Percentiles rank a stretch among this genome's conserved stretches.
Evolutionary conservation across 2,113 vertebrate species (phyloP).

Genomic region (Jaculus jaculus): DNA sequence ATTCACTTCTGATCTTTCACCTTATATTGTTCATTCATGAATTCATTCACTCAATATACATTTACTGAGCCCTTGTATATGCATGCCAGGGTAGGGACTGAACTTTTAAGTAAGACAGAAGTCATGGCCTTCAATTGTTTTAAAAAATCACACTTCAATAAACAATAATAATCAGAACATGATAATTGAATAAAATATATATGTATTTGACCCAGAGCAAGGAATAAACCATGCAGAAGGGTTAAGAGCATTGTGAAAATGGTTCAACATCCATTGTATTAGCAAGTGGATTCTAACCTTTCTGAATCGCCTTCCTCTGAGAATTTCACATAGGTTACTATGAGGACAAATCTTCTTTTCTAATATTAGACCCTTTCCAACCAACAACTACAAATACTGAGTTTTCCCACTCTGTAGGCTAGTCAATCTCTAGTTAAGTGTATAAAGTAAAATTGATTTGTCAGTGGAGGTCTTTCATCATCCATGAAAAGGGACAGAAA

Average conservation of each 20-base stretch:
- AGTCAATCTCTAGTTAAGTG: constrained; percentile 14
- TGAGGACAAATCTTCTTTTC: background rate
- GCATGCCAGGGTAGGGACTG: background rate
- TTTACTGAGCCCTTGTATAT: background rate
- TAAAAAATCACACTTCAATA: constrained; percentile 13
- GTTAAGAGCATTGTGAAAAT: background rate
- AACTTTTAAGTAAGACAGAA: background rate
- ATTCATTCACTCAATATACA: background rate
- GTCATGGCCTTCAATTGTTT: background rate
- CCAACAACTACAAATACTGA: background rate
- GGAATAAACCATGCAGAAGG: background rate
- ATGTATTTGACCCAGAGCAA: background rate
- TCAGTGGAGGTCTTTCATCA: constrained; percentile 10
- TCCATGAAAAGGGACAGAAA: background rate
- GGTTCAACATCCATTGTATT: background rate
- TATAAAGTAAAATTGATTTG: constrained; percentile 50
- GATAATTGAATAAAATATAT: background rate
- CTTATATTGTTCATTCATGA: background rate
- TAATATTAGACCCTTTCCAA: background rate
- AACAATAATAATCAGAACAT: background rate
- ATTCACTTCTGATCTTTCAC: background rate
- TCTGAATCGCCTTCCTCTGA: background rate
- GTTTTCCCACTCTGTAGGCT: background rate
- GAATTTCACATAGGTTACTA: background rate
- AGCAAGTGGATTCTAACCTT: background rate